These are phyloP conservation scores for Pollenia amentaria DNA, from an alignment of 2,888 invertebrate species.

Conservation along the genomic window DNA sequence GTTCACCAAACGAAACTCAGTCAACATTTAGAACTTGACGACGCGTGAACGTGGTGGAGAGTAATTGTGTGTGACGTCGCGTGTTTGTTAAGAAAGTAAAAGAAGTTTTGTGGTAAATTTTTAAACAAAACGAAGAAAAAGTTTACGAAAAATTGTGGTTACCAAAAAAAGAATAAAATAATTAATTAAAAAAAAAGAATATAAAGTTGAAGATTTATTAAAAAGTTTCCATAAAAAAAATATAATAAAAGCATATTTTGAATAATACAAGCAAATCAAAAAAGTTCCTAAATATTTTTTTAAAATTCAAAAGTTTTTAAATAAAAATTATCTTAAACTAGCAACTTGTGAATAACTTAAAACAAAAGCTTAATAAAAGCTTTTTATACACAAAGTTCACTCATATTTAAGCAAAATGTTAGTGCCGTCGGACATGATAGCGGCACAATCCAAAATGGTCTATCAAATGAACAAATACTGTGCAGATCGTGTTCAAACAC, in stretches of 20 bases:
- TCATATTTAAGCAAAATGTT: conserved; percentile 88
- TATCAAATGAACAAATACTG: conserved; percentile 98
- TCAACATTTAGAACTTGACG: conserved; percentile 83
- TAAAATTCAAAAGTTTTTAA: neutral
- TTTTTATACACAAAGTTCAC: conserved; percentile 1
- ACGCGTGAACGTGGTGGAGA: conserved; percentile 81
- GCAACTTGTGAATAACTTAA: neutral
- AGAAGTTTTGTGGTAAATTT: conserved; percentile 57
- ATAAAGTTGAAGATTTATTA: conserved; percentile 3
- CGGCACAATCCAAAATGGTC: conserved; percentile 97
- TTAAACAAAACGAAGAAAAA: conserved; percentile 46
- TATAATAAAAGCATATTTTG: neutral
- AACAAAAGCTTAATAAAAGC: conserved; percentile 39
- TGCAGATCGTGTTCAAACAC: conserved; percentile 94
- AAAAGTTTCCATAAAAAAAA: conserved; percentile 3
- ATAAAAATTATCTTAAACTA: neutral
- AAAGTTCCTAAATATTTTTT: conserved; percentile 11
- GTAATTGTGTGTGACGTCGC: conserved; percentile 74
- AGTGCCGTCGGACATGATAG: conserved; percentile 97
- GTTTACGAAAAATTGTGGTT: conserved; percentile 33
- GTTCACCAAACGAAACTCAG: conserved; percentile 80
- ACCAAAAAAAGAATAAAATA: conserved; percentile 26
- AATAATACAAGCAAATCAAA: neutral
- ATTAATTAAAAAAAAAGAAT: conserved; percentile 9
- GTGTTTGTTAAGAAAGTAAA: conserved; percentile 66